Evolutionary conservation across 2,797 vertebrate species (phyloP).

Genomic region (Trichosurus vulpecula): DNA sequence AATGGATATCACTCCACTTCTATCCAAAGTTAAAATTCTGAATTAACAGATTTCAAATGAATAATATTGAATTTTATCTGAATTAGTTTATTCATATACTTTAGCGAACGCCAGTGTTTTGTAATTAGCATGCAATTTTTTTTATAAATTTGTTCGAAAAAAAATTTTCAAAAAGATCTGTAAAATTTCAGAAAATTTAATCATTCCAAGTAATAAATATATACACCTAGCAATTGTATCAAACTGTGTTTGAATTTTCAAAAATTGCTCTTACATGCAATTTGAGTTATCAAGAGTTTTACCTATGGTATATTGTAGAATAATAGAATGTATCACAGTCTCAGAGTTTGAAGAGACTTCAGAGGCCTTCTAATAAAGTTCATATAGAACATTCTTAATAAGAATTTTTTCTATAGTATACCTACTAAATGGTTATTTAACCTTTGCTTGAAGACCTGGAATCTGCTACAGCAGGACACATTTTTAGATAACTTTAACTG

Average conservation of each 20-base stretch:
- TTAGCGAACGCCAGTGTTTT: not conserved
- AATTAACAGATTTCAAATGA: slow-evolving; percentile 54
- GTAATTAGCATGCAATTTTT: not conserved
- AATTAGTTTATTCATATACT: not conserved
- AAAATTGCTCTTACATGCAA: not conserved
- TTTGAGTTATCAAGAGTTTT: not conserved
- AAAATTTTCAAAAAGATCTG: not conserved
- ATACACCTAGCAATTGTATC: not conserved
- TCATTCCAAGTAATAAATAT: not conserved
- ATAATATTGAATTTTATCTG: not conserved
- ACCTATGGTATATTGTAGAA: not conserved
- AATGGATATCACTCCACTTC: not conserved
- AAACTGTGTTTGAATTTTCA: not conserved
- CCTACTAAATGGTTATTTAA: not conserved
- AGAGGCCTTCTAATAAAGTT: not conserved
- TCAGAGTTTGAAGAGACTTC: not conserved
- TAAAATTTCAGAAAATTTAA: not conserved
- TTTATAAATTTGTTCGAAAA: not conserved
- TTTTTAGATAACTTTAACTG: not conserved
- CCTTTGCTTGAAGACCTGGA: not conserved
- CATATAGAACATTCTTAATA: not conserved
- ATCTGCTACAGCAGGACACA: not conserved
- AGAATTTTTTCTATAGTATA: not conserved
- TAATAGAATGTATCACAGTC: not conserved
- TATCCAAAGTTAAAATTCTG: slow-evolving; percentile 18